These are phyloP conservation scores for Entomobrya multifasciata DNA, from an alignment of 2,888 invertebrate species.

Conservation along the genomic window DNA sequence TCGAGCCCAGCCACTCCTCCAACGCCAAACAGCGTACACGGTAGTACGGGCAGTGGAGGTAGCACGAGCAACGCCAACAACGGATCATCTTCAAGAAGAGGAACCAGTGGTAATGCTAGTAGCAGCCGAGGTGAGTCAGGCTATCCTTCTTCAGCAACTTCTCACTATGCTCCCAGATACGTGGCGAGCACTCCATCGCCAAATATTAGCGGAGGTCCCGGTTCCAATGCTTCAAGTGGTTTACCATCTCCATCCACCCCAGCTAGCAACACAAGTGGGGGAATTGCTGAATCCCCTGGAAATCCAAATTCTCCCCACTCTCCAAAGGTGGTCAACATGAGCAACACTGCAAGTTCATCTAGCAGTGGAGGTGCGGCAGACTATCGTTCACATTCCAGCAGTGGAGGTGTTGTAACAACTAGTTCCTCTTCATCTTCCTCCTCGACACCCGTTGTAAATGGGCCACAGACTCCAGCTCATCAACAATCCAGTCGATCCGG, in stretches of 20 bases:
- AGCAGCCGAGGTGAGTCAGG: slow-evolving; percentile 44
- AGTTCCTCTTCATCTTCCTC: slow-evolving; percentile 30
- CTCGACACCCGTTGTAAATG: slow-evolving; percentile 13
- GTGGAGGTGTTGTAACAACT: neutral
- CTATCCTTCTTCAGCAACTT: slow-evolving; percentile 59
- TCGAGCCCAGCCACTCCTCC: slow-evolving; percentile 77
- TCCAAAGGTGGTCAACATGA: slow-evolving; percentile 67
- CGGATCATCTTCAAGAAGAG: slow-evolving; percentile 82
- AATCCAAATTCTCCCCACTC: slow-evolving; percentile 72
- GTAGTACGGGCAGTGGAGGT: slow-evolving; percentile 23
- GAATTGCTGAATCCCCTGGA: slow-evolving; percentile 68
- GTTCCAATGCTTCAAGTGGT: slow-evolving; percentile 62
- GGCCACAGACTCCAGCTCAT: slow-evolving; percentile 62
- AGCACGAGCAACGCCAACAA: slow-evolving; percentile 80
- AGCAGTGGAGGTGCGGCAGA: slow-evolving; percentile 39
- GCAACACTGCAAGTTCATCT: slow-evolving; percentile 37
- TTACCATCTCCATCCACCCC: slow-evolving; percentile 69
- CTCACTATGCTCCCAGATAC: slow-evolving; percentile 74
- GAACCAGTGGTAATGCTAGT: slow-evolving; percentile 1
- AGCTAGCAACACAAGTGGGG: slow-evolving; percentile 63
- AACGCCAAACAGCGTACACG: slow-evolving; percentile 73
- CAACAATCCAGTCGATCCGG: slow-evolving; percentile 59
- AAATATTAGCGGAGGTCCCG: slow-evolving; percentile 58
- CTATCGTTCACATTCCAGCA: slow-evolving; percentile 67
- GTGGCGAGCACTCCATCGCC: slow-evolving; percentile 75